Evolutionary conservation across 2,888 invertebrate genomes (phyloP).

Genomic region (Synanthedon tipuliformis): DNA sequence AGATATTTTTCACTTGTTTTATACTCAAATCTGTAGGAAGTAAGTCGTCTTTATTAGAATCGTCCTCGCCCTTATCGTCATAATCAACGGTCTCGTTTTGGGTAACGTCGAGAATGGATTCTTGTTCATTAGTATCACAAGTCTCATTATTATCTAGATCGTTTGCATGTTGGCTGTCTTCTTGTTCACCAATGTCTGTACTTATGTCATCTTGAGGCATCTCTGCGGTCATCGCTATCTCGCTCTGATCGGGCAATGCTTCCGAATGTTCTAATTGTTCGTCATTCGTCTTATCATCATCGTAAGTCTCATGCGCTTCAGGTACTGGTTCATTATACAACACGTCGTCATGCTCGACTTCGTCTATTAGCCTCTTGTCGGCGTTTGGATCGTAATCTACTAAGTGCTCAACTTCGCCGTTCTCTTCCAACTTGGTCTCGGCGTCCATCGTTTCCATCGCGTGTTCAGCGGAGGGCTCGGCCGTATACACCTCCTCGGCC

Average conservation of each 20-base stretch:
- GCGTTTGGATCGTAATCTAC: slow-evolving; percentile 34
- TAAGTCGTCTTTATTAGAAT: slow-evolving; percentile 39
- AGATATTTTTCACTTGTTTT: slow-evolving; percentile 39
- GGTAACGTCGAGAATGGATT: slow-evolving; percentile 4
- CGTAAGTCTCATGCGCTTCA: slow-evolving; percentile 34
- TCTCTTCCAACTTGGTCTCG: slow-evolving; percentile 24
- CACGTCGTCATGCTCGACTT: slow-evolving; percentile 21
- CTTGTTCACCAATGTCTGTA: slow-evolving; percentile 10
- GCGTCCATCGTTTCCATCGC: slow-evolving; percentile 30
- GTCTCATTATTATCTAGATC: slow-evolving; percentile 11
- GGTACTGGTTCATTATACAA: slow-evolving; percentile 45
- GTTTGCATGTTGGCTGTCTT: slow-evolving; percentile 4
- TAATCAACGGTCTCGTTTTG: slow-evolving; percentile 9
- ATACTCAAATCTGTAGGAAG: slow-evolving; percentile 71
- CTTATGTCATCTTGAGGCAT: slow-evolving; percentile 10
- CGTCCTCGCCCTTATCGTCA: slow-evolving; percentile 11
- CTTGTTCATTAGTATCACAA: slow-evolving; percentile 14
- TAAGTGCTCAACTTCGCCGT: slow-evolving; percentile 31
- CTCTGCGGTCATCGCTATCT: slow-evolving; percentile 23
- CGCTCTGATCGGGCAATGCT: slow-evolving; percentile 32
- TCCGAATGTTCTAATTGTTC: slow-evolving; percentile 18
- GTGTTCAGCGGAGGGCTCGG: slow-evolving; percentile 30
- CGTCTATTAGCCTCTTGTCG: slow-evolving; percentile 41
- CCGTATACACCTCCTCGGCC: slow-evolving; percentile 33
- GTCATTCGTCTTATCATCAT: slow-evolving; percentile 25